Evolutionary conservation across 92 coral and sea anemone species (phyloP).

Genomic region (Epizoanthus rinbou): DNA sequence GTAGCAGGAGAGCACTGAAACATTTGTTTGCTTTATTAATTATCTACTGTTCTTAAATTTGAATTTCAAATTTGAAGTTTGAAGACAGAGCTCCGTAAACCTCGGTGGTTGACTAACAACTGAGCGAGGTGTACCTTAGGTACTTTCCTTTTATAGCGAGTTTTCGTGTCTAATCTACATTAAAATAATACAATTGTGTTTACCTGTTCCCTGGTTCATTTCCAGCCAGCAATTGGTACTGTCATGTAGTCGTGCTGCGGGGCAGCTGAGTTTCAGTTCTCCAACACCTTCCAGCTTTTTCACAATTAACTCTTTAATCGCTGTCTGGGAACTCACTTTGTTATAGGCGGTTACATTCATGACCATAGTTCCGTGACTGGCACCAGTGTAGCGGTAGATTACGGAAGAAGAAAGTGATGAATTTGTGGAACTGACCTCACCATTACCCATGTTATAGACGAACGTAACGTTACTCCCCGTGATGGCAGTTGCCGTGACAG

Average conservation of each 20-base stretch:
- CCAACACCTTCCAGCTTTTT: neutral
- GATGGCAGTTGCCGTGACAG: constrained; percentile 9
- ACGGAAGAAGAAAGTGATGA: neutral
- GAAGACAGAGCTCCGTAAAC: too few relatives aligned
- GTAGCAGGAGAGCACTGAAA: too few relatives aligned
- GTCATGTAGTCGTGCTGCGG: neutral
- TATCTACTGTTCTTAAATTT: too few relatives aligned
- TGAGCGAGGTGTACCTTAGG: too few relatives aligned
- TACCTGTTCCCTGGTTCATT: neutral
- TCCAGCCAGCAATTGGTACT: neutral
- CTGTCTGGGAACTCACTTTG: constrained; percentile 2
- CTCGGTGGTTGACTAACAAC: too few relatives aligned
- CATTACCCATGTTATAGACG: neutral
- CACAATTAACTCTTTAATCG: neutral
- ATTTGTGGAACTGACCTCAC: neutral
- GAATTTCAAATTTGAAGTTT: too few relatives aligned
- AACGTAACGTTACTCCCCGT: constrained; percentile 8
- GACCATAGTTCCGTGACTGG: neutral
- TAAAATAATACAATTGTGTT: neutral
- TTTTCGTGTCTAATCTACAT: too few relatives aligned
- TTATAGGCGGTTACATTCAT: constrained; percentile 21
- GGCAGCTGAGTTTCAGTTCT: neutral
- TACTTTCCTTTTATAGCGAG: too few relatives aligned
- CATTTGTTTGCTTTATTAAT: too few relatives aligned
- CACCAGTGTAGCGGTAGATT: constrained; percentile 6